These are phyloP conservation scores for Acrocephalus scirpaceus DNA, from an alignment of 2,797 vertebrate species.

Conservation along the genomic window DNA sequence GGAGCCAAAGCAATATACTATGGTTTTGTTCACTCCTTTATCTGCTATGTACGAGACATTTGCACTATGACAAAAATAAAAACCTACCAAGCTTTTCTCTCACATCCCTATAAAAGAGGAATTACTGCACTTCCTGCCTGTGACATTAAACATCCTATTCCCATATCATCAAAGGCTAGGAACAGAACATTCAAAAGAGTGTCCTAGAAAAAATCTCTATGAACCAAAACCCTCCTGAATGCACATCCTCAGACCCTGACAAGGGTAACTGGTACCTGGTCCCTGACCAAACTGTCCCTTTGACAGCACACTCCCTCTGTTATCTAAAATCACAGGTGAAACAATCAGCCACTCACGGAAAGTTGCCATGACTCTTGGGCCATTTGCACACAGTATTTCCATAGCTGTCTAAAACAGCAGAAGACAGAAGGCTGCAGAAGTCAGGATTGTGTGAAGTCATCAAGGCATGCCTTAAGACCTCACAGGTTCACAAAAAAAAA, in stretches of 20 bases:
- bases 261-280: neutral
- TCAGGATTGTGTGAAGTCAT: neutral
- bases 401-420: neutral
- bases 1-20: neutral
- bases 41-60: neutral
- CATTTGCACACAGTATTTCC: neutral
- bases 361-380: neutral
- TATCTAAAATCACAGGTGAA: neutral
- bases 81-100: neutral
- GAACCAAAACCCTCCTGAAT: neutral
- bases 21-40: neutral
- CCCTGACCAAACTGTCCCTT: neutral
- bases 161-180: neutral
- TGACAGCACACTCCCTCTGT: neutral
- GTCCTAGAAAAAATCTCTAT: neutral
- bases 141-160: neutral
- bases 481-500: fast-evolving
- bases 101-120: neutral
- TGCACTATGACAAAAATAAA: neutral
- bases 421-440: neutral
- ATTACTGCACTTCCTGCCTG: neutral
- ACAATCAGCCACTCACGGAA: neutral
- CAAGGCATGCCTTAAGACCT: neutral
- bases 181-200: neutral
- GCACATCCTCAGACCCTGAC: neutral